These are phyloP conservation scores for Grammomys surdaster DNA, from an alignment of 2,113 vertebrate genomes.

Conservation along the genomic window DNA sequence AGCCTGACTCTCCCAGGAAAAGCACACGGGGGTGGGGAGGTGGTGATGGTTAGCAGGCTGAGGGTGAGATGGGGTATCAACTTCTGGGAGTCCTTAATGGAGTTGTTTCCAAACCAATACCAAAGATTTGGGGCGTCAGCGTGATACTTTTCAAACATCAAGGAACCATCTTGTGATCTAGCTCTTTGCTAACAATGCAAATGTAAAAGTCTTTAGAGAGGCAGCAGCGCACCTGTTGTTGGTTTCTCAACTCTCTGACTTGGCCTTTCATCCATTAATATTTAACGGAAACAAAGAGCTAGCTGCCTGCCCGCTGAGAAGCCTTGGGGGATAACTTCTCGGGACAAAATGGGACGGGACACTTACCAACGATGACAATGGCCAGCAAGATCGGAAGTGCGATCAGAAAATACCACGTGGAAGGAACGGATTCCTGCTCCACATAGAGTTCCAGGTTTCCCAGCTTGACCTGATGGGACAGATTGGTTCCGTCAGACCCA, in stretches of 20 bases:
- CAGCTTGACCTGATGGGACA: slow-evolving; percentile 89
- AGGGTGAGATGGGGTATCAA: background rate
- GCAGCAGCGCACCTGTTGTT: background rate
- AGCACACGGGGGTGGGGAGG: background rate
- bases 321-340: slow-evolving; percentile 39
- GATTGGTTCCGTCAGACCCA: slow-evolving; percentile 34
- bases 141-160: background rate
- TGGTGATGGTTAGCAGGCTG: background rate
- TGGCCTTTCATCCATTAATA: slow-evolving; percentile 56
- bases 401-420: slow-evolving; percentile 85
- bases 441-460: slow-evolving; percentile 83
- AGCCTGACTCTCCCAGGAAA: slow-evolving; percentile 2
- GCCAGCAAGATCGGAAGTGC: slow-evolving; percentile 87
- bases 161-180: background rate
- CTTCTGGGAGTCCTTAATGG: background rate
- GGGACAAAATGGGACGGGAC: slow-evolving; percentile 39
- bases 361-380: slow-evolving; percentile 90
- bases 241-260: slow-evolving; percentile 25
- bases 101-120: background rate
- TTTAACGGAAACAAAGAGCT: slow-evolving; percentile 37
- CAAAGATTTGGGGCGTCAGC: background rate
- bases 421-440: slow-evolving; percentile 78
- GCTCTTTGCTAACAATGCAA: background rate
- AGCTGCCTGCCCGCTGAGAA: background rate
- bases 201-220: background rate